phyloP scores from a whole-genome alignment of 2,888 invertebrate genomes.

The Limnephilus rhombicus region DNA sequence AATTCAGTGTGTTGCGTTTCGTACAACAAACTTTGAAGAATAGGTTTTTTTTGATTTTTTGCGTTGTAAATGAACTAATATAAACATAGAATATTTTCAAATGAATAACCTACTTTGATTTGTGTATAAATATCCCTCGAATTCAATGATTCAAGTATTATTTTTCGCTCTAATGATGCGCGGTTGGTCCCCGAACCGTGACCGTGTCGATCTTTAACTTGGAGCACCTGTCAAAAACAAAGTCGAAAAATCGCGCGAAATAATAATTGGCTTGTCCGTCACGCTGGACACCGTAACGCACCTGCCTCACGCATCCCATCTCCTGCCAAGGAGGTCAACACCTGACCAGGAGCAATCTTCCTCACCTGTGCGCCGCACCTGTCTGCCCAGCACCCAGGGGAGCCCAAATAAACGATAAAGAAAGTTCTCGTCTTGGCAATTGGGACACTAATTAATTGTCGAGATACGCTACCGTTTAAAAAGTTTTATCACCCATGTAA shows the following conservation, averaged over 20 bases:
- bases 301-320: conserved; percentile 22
- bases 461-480: neutral
- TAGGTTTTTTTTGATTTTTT: neutral
- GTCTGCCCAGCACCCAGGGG: neutral
- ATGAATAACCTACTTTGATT: neutral
- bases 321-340: conserved; percentile 28
- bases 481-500: neutral
- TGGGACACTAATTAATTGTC: neutral
- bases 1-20: neutral
- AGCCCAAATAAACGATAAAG: neutral
- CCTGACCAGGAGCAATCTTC: conserved; percentile 21
- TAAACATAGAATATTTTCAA: neutral
- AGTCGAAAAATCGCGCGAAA: conserved; percentile 48
- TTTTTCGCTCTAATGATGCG: conserved; percentile 56
- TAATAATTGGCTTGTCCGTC: conserved; percentile 41
- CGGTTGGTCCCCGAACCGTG: conserved; percentile 23
- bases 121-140: neutral
- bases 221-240: conserved; percentile 50
- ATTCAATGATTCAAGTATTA: neutral
- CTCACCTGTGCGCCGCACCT: conserved; percentile 32
- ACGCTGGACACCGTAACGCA: conserved; percentile 40
- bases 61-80: neutral
- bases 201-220: conserved; percentile 20
- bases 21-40: neutral
- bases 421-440: neutral